Base-by-base conservation (phyloP, 1,140 invertebrate species). In the Andrena cerasifolii region DNA sequence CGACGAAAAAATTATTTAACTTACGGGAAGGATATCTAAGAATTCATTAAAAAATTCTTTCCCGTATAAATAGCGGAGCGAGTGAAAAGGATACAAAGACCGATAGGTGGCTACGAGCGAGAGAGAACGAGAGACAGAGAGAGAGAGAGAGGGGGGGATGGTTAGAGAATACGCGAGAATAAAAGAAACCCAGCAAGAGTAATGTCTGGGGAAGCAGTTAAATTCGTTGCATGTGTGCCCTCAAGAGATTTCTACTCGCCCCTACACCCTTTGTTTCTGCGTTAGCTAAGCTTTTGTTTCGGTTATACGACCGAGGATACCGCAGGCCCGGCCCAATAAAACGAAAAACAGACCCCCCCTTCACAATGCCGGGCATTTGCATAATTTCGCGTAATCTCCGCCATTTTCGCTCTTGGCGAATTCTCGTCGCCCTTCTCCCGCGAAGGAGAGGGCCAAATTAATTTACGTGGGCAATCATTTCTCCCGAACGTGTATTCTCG, bases 311-410 rank as follows among this genome's bases (percentile, higher is more conserved):
- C 72, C 90, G 88, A 89, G 88, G 83, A 89, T 87, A 87, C 74
- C 86, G 80, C 87, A 75, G 72, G 56, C 71, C 45, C 88, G 75
- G 78, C 85, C 91, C 89, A 91, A 92, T 92, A 93, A 92, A 93
- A 93, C 88, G 89, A 91, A 92, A 92, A 92, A 91, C 88, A 79
- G 84, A 79, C 80, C 84, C 85, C 85, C 87, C 87, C 87, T 91
- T 92, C 90, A 92, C 92, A 92, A 91, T 92, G 88, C 89, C 85
- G 58, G 43, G 72, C 62, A 91, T 93, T 93, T 93, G 88, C 92
- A 93, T 93, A 93, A 93, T 93, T 92, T 91, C 91, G 85, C 89
- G 90, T 92, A 92, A 93, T 93, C 91, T 92, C 91, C 87, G 88
- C 89, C 89, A 92, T 92, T 92, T 93, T 92, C 85, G 80, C 76